phyloP scores from a whole-genome alignment of 2,797 vertebrate species.

The Leontocebus nigricollis region DNA sequence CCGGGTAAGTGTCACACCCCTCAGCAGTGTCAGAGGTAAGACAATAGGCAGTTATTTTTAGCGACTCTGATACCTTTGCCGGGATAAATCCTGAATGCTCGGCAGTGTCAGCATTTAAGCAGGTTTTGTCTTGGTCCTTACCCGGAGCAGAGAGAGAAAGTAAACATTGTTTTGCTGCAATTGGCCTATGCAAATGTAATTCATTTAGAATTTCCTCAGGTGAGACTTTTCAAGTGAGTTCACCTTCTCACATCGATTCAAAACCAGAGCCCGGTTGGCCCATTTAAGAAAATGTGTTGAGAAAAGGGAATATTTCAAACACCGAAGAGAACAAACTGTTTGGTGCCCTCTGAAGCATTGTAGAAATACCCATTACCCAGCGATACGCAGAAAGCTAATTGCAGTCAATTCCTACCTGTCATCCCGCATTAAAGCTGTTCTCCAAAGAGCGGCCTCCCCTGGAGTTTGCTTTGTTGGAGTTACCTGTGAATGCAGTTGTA shows the following conservation, averaged over 20 bases:
- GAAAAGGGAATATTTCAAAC: neutral
- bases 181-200: neutral
- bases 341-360: neutral
- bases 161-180: neutral
- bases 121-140: neutral
- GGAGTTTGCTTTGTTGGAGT: neutral
- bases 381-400: neutral
- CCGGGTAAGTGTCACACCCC: constrained; percentile 85
- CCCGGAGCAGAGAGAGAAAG: neutral
- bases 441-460: neutral
- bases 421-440: neutral
- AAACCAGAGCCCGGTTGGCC: neutral
- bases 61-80: constrained; percentile 17
- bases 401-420: neutral
- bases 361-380: constrained; percentile 1
- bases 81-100: neutral
- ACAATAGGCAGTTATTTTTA: constrained; percentile 24
- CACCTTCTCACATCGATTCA: neutral
- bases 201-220: constrained; percentile 8
- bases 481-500: neutral
- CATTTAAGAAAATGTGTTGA: constrained; percentile 5
- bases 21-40: neutral
- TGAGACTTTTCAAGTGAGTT: neutral
- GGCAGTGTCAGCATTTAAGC: neutral
- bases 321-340: neutral